Percentiles rank a stretch among this genome's conserved stretches.
Conservation (phyloP, 2,113 vertebrate genomes). For the Archocentrus centrarchus region DNA sequence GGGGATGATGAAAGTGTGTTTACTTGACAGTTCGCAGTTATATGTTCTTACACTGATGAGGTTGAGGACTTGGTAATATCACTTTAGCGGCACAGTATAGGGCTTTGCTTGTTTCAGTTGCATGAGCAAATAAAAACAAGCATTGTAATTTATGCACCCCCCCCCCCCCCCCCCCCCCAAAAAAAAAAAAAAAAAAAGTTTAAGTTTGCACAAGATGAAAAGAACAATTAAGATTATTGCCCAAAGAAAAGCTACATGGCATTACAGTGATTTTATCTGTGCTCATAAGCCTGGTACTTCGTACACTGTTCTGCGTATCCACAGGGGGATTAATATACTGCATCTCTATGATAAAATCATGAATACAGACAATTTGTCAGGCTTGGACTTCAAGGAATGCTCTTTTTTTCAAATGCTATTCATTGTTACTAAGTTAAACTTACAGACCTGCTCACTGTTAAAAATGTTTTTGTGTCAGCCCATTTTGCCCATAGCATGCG, state of each 20-base stretch:
- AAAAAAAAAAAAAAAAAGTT: neutral
- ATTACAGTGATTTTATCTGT: conserved; percentile 18
- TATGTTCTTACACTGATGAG: neutral
- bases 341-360: conserved; percentile 26
- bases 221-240: neutral
- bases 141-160: conserved; percentile 3
- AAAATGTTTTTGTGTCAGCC: conserved; percentile 40
- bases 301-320: conserved; percentile 20
- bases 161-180: neutral
- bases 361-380: conserved; percentile 52
- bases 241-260: conserved; percentile 1
- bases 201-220: neutral
- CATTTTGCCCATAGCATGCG: conserved; percentile 75
- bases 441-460: conserved; percentile 37
- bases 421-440: conserved; percentile 44
- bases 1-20: conserved; percentile 15
- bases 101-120: conserved; percentile 26
- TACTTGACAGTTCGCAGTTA: neutral
- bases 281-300: conserved; percentile 32
- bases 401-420: conserved; percentile 62
- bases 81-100: conserved; percentile 37
- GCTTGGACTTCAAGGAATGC: conserved; percentile 44
- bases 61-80: conserved; percentile 10
- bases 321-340: conserved; percentile 3
- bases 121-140: conserved; percentile 46